A percentile compares a stretch with the other conserved stretches of the same genome.
Evolutionary conservation across 35 echinoderm and acorn worm genomes (phyloP).

Genomic region (Hemicentrotus pulcherrimus): DNA sequence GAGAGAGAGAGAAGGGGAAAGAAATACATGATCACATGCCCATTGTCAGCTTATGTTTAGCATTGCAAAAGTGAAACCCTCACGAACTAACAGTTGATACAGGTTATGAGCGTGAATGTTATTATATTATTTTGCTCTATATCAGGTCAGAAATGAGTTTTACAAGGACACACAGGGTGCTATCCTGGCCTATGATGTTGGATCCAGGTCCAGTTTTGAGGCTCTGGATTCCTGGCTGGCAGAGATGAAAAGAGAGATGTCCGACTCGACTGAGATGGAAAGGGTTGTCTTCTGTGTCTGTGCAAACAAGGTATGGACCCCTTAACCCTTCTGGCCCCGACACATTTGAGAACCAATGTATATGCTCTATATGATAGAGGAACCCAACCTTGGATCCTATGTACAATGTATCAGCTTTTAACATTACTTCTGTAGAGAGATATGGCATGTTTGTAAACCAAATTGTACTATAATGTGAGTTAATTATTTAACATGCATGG

Average conservation of each 20-base stretch:
- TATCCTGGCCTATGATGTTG: slow-evolving; percentile 85
- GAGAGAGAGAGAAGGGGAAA: too few species aligned
- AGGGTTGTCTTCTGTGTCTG: slow-evolving; percentile 95
- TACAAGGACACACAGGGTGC: slow-evolving; percentile 95
- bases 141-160: slow-evolving; percentile 95
- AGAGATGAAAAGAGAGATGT: slow-evolving; percentile 96
- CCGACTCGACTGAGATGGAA: slow-evolving; percentile 85
- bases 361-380: too few species aligned
- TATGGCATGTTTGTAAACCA: too few species aligned
- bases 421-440: too few species aligned
- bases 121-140: background rate
- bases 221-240: slow-evolving; percentile 84
- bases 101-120: background rate
- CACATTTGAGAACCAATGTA: too few species aligned
- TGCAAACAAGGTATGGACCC: slow-evolving; percentile 87
- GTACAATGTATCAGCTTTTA: background rate
- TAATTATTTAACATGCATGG: too few species aligned
- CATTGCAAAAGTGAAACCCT: too few species aligned
- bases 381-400: background rate
- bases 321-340: background rate
- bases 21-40: too few species aligned
- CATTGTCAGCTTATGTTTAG: background rate
- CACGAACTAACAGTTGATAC: too few species aligned
- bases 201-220: slow-evolving; percentile 84
- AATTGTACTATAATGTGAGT: too few species aligned